A percentile compares a stretch with the other conserved stretches of the same genome.
Conservation (phyloP, 2,797 vertebrate genomes). For the Pangasius mekongensis region DNA sequence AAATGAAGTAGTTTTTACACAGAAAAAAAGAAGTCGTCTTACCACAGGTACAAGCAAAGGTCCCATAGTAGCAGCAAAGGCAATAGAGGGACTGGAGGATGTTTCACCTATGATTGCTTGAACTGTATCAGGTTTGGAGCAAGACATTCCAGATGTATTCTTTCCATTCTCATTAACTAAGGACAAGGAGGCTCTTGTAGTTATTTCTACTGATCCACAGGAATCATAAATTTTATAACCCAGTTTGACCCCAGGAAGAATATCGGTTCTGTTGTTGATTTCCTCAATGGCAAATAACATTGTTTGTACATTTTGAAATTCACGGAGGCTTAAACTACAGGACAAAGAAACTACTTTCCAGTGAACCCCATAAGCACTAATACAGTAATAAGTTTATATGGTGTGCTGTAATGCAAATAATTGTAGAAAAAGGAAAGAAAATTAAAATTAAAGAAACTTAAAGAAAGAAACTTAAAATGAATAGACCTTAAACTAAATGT, state of each 20-base stretch:
- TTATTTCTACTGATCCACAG: slow-evolving; percentile 58
- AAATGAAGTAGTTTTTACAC: not conserved
- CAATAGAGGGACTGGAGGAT: slow-evolving; percentile 61
- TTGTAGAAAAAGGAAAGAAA: not conserved
- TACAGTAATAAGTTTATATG: not conserved
- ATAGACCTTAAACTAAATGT: not conserved
- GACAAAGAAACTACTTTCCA: not conserved
- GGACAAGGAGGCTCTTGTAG: slow-evolving; percentile 42
- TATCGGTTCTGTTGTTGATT: slow-evolving; percentile 10
- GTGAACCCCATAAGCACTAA: not conserved
- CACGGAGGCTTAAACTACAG: slow-evolving; percentile 57
- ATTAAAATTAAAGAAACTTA: no score
- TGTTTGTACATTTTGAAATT: slow-evolving; percentile 62
- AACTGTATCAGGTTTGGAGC: slow-evolving; percentile 51
- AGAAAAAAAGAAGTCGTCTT: not conserved
- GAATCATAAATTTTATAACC: slow-evolving; percentile 63
- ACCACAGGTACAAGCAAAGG: slow-evolving; percentile 62
- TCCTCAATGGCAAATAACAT: slow-evolving; percentile 61
- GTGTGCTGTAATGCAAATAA: not conserved
- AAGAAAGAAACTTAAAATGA: no score
- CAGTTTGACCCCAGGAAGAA: slow-evolving; percentile 50
- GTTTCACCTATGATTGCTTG: slow-evolving; percentile 63
- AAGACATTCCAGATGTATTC: slow-evolving; percentile 18
- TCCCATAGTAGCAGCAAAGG: slow-evolving; percentile 57
- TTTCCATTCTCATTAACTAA: slow-evolving; percentile 44